phyloP scores from a whole-genome alignment of 2,113 vertebrate species.

The Parus major region DNA sequence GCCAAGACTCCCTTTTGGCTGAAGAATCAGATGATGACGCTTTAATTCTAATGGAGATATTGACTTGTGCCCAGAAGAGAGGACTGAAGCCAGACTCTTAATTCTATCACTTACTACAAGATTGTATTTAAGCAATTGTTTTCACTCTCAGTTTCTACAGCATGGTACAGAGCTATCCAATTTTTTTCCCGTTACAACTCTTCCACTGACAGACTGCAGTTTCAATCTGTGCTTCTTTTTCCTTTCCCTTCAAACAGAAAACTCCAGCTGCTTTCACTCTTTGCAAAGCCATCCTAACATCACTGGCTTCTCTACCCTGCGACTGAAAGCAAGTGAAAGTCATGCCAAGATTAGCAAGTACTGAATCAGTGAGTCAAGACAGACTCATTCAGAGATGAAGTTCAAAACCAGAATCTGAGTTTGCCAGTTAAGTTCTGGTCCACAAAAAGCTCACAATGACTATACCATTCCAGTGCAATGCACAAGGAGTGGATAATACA shows the following conservation, averaged over 20 bases:
- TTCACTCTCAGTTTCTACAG: conserved; percentile 28
- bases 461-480: not conserved
- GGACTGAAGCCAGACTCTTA: not conserved
- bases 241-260: not conserved
- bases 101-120: conserved; percentile 24
- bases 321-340: not conserved
- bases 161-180: not conserved
- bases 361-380: not conserved
- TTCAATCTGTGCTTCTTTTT: not conserved
- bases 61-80: conserved; percentile 5
- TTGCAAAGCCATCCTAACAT: not conserved
- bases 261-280: not conserved
- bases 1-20: not conserved
- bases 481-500: fast-evolving
- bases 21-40: not conserved
- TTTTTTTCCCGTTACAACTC: not conserved
- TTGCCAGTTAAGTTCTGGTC: not conserved
- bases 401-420: not conserved
- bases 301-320: not conserved
- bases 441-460: not conserved
- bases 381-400: not conserved
- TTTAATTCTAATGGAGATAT: not conserved
- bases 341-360: not conserved
- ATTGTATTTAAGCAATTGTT: conserved; percentile 20
- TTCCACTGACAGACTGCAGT: not conserved